Conservation (phyloP, 2,113 vertebrate species). For the Brevimyrus niger region DNA sequence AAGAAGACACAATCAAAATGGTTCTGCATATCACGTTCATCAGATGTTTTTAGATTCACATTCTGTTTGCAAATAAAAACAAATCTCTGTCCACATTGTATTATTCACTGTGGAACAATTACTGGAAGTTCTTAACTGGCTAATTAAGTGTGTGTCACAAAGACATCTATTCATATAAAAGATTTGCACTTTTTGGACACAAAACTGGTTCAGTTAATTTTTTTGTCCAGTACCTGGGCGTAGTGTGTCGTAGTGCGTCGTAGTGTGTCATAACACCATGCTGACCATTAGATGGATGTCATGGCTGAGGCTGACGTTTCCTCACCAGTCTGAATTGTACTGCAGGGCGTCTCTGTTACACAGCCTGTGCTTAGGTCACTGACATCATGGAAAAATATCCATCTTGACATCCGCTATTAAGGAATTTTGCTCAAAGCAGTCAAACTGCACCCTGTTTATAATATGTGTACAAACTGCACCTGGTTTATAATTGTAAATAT, state of each 20-base stretch:
- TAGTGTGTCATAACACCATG: not conserved
- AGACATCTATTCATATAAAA: slow-evolving; percentile 46
- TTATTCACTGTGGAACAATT: not conserved
- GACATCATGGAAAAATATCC: not conserved
- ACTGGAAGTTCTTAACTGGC: not conserved
- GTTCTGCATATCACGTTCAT: not conserved
- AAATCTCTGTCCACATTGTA: not conserved
- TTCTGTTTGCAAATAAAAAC: not conserved
- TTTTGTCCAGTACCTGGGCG: not conserved
- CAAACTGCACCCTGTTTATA: not conserved
- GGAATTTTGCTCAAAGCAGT: not conserved
- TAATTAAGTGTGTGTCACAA: slow-evolving; percentile 4
- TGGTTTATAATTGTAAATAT: not conserved
- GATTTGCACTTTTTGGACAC: slow-evolving; percentile 36
- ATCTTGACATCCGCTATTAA: not conserved
- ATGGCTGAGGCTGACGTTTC: not conserved
- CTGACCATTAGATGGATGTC: not conserved
- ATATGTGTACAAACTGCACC: not conserved
- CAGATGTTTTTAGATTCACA: not conserved
- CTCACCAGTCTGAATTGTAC: not conserved
- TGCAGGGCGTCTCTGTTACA: not conserved
- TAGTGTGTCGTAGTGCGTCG: not conserved
- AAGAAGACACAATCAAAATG: not conserved
- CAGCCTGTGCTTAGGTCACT: not conserved
- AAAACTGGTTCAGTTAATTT: slow-evolving; percentile 40